Base-by-base conservation (phyloP, 2,888 invertebrate genomes). In the Choreutis nemorana region DNA sequence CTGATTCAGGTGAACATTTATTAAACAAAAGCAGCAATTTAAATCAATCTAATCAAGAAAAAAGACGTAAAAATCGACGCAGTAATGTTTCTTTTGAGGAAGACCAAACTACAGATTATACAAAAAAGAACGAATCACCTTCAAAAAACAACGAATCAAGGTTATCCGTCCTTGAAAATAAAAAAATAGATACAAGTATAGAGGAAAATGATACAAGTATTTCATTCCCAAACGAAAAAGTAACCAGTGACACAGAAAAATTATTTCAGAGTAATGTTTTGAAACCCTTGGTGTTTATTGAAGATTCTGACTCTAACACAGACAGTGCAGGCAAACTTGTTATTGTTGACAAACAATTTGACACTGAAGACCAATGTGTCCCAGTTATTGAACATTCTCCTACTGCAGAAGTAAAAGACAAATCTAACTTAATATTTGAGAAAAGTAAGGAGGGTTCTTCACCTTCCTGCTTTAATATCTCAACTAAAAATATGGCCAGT, bases 291-390 rank as follows among this genome's bases (percentile, higher is more conserved):
- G 42, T 72, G 12, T 45, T 55, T 14, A 59, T 66, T 33, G 73
- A 75, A 29, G 67, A 73, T 45, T 58, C 60, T 1, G 64, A 72
- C 41, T 63, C 66, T 2, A 61, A 62, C 44, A 37, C 52, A 16
- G 50, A 40, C 14, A 54, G 41, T 30, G 23, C 31, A 30, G 40
- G 24, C 3, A 49, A 56, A 33, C 32, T 34, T 4, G 37, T 28
- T 24, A 40, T 40, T 22, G 30, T 40, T 22, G 30, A 42, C 30
- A 39, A 49, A 37, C 32, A 41, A 20, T 18, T 39, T 29, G 45
- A 58, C 16, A 42, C 32, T 40, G 68, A 51, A 39, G 71, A 73
- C 37, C 73, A 75, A 43, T 68, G 70, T 55, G 73, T 71, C 2
- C 73, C 73, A 18, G 55, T 62, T 29, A 45, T 70, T 28, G 40